phyloP scores from a whole-genome alignment of 2,888 invertebrate genomes.

The Adineta ricciae region DNA sequence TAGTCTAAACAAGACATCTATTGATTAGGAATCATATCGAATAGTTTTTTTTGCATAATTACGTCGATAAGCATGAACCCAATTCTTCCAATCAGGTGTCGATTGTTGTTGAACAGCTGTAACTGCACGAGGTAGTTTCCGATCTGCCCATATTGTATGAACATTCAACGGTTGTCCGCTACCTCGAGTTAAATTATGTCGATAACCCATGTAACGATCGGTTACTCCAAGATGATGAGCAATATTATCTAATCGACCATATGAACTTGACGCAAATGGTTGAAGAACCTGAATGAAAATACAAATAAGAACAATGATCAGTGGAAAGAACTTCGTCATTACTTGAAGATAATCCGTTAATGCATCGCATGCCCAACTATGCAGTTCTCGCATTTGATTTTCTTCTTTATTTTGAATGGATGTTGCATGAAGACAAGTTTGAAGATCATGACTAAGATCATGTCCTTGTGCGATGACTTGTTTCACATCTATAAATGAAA shows the following conservation, averaged over 20 bases:
- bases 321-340: not conserved
- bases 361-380: slow-evolving; percentile 42
- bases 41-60: not conserved
- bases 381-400: slow-evolving; percentile 38
- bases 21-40: not conserved
- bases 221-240: slow-evolving; percentile 48
- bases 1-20: not conserved
- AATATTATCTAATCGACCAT: slow-evolving; percentile 45
- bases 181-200: slow-evolving; percentile 44
- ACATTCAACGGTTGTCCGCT: not conserved
- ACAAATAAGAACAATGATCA: not conserved
- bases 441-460: not conserved
- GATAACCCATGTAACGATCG: slow-evolving; percentile 47
- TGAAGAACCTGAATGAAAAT: slow-evolving; percentile 38
- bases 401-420: slow-evolving; percentile 1
- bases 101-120: not conserved
- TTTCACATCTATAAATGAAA: not conserved
- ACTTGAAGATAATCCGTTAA: slow-evolving; percentile 40
- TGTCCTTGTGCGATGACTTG: not conserved
- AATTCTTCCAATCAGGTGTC: not conserved
- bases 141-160: slow-evolving; percentile 6
- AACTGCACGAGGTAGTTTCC: not conserved
- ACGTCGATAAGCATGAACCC: slow-evolving; percentile 16
- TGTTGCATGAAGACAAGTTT: not conserved
- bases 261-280: slow-evolving; percentile 40